A percentile compares a stretch with the other conserved stretches of the same genome.
These are phyloP conservation scores for Pagrus major DNA, from an alignment of 2,113 vertebrate genomes.

Conservation along the genomic window DNA sequence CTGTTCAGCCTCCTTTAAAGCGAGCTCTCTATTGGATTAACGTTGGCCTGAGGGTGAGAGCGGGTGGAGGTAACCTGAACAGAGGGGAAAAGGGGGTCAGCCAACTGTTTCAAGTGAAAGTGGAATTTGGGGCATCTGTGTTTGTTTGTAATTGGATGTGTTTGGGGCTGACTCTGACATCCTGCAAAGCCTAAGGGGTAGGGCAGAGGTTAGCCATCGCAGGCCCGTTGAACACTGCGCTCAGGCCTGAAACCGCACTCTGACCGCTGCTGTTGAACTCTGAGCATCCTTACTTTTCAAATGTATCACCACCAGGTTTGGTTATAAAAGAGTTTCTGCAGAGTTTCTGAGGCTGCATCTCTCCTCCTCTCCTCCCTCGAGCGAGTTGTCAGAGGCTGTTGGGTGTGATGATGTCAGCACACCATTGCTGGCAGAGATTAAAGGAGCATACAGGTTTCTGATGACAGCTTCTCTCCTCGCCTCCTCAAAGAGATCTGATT, in stretches of 20 bases:
- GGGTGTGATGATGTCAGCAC: constrained; percentile 61
- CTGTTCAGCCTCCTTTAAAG: constrained; percentile 74
- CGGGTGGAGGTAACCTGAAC: constrained; percentile 70
- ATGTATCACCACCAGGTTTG: neutral
- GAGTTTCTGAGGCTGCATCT: constrained; percentile 17
- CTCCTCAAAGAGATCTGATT: constrained; percentile 44
- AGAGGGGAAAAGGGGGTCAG: constrained; percentile 69
- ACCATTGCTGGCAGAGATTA: constrained; percentile 45
- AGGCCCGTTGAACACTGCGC: constrained; percentile 7
- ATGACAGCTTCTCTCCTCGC: constrained; percentile 75
- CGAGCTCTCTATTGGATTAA: constrained; percentile 80
- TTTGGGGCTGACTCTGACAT: constrained; percentile 78
- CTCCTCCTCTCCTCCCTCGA: neutral
- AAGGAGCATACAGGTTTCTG: constrained; percentile 61
- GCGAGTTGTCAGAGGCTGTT: constrained; percentile 27
- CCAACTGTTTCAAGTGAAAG: constrained; percentile 83
- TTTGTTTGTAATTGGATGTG: constrained; percentile 81
- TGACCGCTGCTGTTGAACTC: constrained; percentile 16
- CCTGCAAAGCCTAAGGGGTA: constrained; percentile 77
- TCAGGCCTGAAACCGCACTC: neutral
- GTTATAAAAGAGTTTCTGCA: neutral
- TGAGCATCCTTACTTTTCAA: constrained; percentile 17
- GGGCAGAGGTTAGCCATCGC: constrained; percentile 72
- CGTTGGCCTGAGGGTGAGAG: constrained; percentile 69
- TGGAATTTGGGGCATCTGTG: constrained; percentile 82